Conservation (phyloP, 2,113 vertebrate genomes). For the Nothobranchius kuhntae region DNA sequence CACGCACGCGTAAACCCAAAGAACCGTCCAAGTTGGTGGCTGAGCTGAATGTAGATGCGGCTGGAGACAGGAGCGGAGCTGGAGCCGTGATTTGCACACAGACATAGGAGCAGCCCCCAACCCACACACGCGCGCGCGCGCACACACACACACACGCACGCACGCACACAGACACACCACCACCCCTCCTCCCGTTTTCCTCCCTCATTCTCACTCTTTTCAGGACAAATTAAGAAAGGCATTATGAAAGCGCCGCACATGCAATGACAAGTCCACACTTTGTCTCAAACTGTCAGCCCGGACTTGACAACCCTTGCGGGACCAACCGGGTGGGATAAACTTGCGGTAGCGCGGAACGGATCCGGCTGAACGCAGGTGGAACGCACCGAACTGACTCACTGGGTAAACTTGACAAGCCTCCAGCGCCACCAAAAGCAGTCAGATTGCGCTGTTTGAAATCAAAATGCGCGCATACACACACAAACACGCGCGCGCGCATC, state of each 20-base stretch:
- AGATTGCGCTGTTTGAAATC: not conserved
- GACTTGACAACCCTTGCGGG: not conserved
- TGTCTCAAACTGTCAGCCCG: slow-evolving; percentile 22
- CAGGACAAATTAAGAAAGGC: slow-evolving; percentile 6
- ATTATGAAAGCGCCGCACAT: slow-evolving; percentile 30
- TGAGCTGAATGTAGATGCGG: slow-evolving; percentile 84
- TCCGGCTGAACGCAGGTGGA: slow-evolving; percentile 3
- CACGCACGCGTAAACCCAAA: slow-evolving; percentile 58
- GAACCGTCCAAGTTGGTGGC: slow-evolving; percentile 79
- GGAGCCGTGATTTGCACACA: slow-evolving; percentile 67
- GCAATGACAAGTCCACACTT: slow-evolving; percentile 3
- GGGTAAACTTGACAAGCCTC: slow-evolving; percentile 48
- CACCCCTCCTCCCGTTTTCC: not conserved
- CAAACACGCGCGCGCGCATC: not conserved
- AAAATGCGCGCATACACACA: not conserved
- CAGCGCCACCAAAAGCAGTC: not conserved
- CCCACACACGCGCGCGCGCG: too few relatives aligned
- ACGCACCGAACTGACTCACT: not conserved
- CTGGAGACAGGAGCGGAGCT: slow-evolving; percentile 69
- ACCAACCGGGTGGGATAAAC: slow-evolving; percentile 7
- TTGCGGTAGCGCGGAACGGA: slow-evolving; percentile 16
- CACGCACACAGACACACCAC: not conserved
- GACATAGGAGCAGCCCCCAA: slow-evolving; percentile 1
- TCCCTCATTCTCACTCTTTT: not conserved
- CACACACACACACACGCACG: too few relatives aligned